phyloP scores from a whole-genome alignment of 2,888 invertebrate species.

The Arenicola marina region DNA sequence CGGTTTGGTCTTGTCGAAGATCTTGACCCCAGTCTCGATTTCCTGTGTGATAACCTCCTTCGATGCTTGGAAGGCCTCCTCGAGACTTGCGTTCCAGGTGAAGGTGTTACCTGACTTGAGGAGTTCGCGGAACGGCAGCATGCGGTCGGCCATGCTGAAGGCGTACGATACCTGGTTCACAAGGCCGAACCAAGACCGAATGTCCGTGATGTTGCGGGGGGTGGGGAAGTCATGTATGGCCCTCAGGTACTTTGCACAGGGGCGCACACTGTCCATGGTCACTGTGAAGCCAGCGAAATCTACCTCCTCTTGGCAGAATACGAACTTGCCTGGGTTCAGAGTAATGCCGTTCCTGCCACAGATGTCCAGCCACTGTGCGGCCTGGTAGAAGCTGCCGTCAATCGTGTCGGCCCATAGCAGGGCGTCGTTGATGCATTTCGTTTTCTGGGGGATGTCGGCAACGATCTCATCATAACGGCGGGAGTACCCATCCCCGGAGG shows the following conservation, averaged over 20 bases:
- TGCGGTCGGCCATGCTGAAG: slow-evolving; percentile 36
- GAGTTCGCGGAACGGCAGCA: slow-evolving; percentile 36
- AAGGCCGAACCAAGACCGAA: slow-evolving; percentile 39
- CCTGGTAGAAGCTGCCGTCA: slow-evolving; percentile 33
- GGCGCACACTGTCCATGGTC: slow-evolving; percentile 29
- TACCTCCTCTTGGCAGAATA: slow-evolving; percentile 29
- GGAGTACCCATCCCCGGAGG: slow-evolving; percentile 16
- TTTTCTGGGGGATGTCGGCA: slow-evolving; percentile 37
- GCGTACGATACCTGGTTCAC: slow-evolving; percentile 37
- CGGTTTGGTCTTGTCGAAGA: slow-evolving; percentile 35
- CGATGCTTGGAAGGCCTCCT: slow-evolving; percentile 18
- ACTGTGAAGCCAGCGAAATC: slow-evolving; percentile 41
- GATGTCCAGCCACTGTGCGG: slow-evolving; percentile 32
- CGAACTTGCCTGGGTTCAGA: slow-evolving; percentile 40
- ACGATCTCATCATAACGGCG: slow-evolving; percentile 36
- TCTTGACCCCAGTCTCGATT: slow-evolving; percentile 31
- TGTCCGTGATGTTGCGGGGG: slow-evolving; percentile 35
- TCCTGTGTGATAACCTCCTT: slow-evolving; percentile 14
- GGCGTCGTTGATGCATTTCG: slow-evolving; percentile 37
- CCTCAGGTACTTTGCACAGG: slow-evolving; percentile 30
- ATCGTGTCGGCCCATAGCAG: slow-evolving; percentile 33
- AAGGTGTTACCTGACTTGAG: slow-evolving; percentile 33
- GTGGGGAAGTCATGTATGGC: slow-evolving; percentile 35
- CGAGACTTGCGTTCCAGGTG: slow-evolving; percentile 22
- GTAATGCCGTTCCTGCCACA: slow-evolving; percentile 31